Percentiles rank a stretch among this genome's conserved stretches.
phyloP scores from a whole-genome alignment of 2,888 invertebrate species.

The Phanerotoma sp. region DNA sequence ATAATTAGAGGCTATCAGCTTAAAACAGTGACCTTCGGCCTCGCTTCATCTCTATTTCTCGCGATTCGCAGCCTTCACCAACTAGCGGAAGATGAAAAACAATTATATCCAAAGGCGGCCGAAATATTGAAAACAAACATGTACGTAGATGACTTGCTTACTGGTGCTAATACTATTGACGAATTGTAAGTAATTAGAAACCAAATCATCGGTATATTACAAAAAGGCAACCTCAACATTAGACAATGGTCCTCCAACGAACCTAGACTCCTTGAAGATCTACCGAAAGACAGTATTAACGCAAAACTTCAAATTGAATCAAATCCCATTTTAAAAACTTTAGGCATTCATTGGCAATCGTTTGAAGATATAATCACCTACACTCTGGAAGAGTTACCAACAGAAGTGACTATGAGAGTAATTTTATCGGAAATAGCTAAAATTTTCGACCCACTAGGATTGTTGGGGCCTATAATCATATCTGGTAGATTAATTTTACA shows the following conservation, averaged over 20 bases:
- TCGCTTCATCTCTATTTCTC: too few species aligned
- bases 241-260: conserved; percentile 23
- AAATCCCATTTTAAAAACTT: conserved; percentile 14
- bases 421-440: conserved; percentile 27
- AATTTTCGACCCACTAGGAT: conserved; percentile 26
- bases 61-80: background rate
- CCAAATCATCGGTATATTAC: conserved; percentile 8
- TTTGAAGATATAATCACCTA: conserved; percentile 19
- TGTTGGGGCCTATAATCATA: conserved; percentile 7
- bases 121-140: conserved; percentile 7
- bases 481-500: conserved; percentile 16
- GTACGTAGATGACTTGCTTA: conserved; percentile 23
- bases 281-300: too few species aligned
- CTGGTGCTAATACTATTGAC: conserved; percentile 10
- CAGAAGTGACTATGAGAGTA: conserved; percentile 14
- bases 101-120: background rate
- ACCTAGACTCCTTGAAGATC: conserved; percentile 1
- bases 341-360: conserved; percentile 28
- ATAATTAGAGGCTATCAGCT: conserved; percentile 1
- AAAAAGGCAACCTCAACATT: conserved; percentile 10
- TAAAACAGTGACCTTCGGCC: too few species aligned
- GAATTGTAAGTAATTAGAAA: conserved; percentile 5
- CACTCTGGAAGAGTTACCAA: conserved; percentile 7
- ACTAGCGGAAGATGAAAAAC: conserved; percentile 20
- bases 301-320: too few species aligned